Base-by-base conservation (phyloP, 2,113 vertebrate genomes). In the Otocyon megalotis region DNA sequence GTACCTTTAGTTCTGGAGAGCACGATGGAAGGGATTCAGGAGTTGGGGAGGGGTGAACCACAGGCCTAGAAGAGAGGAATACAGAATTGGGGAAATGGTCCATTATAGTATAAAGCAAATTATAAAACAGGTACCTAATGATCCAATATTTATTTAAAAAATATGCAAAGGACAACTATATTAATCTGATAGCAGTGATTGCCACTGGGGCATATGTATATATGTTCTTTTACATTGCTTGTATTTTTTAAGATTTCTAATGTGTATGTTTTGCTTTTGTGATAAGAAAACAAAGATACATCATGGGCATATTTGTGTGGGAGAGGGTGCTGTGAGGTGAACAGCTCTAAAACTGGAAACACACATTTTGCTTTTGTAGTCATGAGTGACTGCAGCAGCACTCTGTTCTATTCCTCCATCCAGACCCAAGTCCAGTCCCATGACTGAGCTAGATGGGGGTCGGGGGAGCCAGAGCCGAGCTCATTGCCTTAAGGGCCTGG, bases 231-330 rank as follows among this genome's bases (percentile, higher is more conserved):
- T 83, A 58, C 24, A 76, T 82, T 81, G 60, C 65, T 90, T 82
- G 2, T 69, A 19, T 88, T 84, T 93, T 92, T 28, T 60, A n/a
- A 69, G 65, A 56, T 87, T 93, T 92, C 22, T 74, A 81, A 56
- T 89, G 43, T 54, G 32, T 88, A 28, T 90, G 14, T 71, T 93
- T 90, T 84, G n/a, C 60, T 91, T 95, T 88, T 91, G 20, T 72
- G 88, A 53, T 88, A 77, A 65, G 62, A 76, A 94, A 74, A 65
- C 43, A 43, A 67, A 19, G 87, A 65, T 60, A 76, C 13, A 69
- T 76, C 20, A 14, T 67, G 26, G 12, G 14, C 26, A 1, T 88
- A 54, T 93, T 13, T 63, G 37, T 79, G 7, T 5, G n/a, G 50
- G 35, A 22, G 56, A 72, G 30, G 43, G 35, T 88, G 35, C 56